phyloP scores from a whole-genome alignment of 1,140 invertebrate species.

The Drosophila asahinai region DNA sequence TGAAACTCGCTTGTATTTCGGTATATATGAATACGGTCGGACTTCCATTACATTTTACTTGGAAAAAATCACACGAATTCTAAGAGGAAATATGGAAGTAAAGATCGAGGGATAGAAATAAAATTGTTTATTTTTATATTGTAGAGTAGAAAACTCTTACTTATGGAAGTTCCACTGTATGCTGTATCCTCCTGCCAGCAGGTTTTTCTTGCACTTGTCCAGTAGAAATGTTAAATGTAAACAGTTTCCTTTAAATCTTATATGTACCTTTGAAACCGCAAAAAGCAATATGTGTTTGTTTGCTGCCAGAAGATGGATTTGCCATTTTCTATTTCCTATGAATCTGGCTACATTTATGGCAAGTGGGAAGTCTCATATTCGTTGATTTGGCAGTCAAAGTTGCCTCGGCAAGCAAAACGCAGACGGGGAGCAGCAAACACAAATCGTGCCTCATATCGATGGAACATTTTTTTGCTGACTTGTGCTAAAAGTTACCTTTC shows the following conservation, averaged over 20 bases:
- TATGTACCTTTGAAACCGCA: neutral
- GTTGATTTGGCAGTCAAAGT: conserved; percentile 49
- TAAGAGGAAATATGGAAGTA: neutral
- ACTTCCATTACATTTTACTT: neutral
- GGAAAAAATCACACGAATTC: too few species aligned
- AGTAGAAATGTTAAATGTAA: conserved; percentile 43
- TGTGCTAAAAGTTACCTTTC: conserved; percentile 36
- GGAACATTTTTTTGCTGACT: conserved; percentile 45
- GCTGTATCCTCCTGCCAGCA: conserved; percentile 6
- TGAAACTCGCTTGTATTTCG: conserved; percentile 58
- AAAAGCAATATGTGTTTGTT: conserved; percentile 7
- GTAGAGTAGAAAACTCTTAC: neutral
- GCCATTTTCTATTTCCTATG: neutral
- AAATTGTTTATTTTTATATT: neutral
- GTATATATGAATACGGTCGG: conserved; percentile 25
- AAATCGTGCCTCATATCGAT: conserved; percentile 60
- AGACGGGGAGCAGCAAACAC: conserved; percentile 16
- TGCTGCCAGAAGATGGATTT: conserved; percentile 13
- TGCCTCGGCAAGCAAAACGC: conserved; percentile 39
- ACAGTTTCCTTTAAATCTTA: conserved; percentile 13
- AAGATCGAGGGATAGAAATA: too few species aligned
- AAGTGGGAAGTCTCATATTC: conserved; percentile 29
- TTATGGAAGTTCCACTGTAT: neutral
- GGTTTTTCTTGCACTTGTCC: conserved; percentile 14
- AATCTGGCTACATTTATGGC: conserved; percentile 19